These are phyloP conservation scores for Sciurus vulgaris DNA, from an alignment of 2,797 vertebrate species.

Conservation along the genomic window DNA sequence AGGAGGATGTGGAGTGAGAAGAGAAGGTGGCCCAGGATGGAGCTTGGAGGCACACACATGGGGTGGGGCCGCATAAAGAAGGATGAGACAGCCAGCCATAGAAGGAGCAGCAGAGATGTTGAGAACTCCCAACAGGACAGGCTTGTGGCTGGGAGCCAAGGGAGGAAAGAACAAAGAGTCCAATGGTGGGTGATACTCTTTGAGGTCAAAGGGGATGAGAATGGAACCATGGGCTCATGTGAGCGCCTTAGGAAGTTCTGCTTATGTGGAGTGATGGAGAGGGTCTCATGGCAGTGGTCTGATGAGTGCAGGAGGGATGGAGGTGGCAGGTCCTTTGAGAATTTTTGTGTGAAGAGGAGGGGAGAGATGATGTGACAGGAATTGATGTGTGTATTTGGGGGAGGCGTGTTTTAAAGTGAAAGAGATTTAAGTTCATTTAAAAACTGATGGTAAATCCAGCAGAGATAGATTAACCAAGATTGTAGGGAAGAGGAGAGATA, in stretches of 20 bases:
- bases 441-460: slow-evolving; percentile 20
- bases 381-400: background rate
- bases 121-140: background rate
- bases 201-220: background rate
- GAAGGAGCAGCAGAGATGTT: background rate
- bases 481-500: background rate
- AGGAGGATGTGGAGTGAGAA: background rate
- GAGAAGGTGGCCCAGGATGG: background rate
- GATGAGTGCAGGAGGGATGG: background rate
- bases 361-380: background rate
- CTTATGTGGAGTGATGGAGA: background rate
- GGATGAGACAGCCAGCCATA: background rate
- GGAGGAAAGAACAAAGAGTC: background rate
- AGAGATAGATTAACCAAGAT: background rate
- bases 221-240: background rate
- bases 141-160: background rate
- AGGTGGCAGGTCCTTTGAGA: background rate
- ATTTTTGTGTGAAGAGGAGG: background rate
- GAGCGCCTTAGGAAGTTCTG: background rate
- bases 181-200: background rate
- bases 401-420: background rate
- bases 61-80: no score
- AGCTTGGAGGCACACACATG: background rate
- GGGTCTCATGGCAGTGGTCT: background rate
- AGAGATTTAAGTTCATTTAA: slow-evolving; percentile 17